Base-by-base conservation (phyloP, 2,888 invertebrate species). In the Heterodera filipjevi region DNA sequence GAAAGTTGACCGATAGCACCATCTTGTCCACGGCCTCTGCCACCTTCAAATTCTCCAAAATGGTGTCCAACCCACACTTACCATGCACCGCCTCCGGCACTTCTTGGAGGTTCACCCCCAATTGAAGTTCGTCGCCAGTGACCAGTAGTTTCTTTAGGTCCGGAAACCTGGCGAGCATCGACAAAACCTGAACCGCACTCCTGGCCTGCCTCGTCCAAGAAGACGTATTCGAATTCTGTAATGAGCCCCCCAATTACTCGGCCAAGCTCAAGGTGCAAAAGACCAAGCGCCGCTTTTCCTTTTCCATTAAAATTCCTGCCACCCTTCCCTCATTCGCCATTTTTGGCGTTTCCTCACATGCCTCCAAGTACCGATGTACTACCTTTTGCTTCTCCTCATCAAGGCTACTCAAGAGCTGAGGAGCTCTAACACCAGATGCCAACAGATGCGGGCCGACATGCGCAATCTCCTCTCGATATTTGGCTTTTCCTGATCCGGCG, bases 51-150 rank as follows among this genome's bases (percentile, higher is more conserved):
- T 71, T 30, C 30, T 46, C n/a, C n/a, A 71, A 22, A 12, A 71
- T 30, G 32, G 71, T 71, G 71, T 71, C 71, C 8, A 71, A 10
- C 0, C 71, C 71, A n/a, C 39, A 71, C n/a, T 46, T 46, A 1
- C 5, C 27, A 5, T 32, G 27, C 5, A 71, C 71, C 10, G 71
- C 71, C 30, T 71, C 71, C 71, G 71, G 44, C 44, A 30, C 39
- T 46, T 71, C 71, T 8, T 71, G 44, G 6, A 71, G 46, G 8
- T 71, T 44, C 0, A 71, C 71, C 10, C 59, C 59, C 1, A 59
- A 27, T 27, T 59, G 59, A 59, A 27, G 59, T 2, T 59, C 59
- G 27, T 59, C 59, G 1, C 59, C 59, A 32, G 71, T 44, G 5
- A 71, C 12, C 32, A 71, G 46, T 0, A 71, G 32, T 27, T 71